phyloP scores from a whole-genome alignment of 64 coral and sea anemone genomes.

The Stichodactyla mertensii region DNA sequence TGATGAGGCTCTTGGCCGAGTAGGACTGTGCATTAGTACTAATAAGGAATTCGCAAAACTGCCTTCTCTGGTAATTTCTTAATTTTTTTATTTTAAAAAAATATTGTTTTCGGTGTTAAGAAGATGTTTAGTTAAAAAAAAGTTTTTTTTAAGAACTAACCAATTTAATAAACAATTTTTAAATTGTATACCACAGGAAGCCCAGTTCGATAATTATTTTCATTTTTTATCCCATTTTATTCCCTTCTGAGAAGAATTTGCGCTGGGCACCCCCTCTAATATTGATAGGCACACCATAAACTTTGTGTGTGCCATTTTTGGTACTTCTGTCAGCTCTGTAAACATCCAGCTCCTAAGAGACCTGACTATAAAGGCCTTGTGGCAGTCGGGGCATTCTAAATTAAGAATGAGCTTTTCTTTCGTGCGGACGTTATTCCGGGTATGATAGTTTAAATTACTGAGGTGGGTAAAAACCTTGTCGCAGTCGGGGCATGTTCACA shows the following conservation, averaged over 20 bases:
- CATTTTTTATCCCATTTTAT: conserved; percentile 39
- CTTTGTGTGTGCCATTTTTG: conserved; percentile 49
- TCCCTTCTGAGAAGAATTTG: too few species aligned
- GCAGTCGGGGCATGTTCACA: too few species aligned
- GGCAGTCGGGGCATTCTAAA: too few species aligned
- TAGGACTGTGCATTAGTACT: conserved; percentile 24
- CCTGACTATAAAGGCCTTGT: conserved; percentile 32
- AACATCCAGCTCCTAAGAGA: conserved; percentile 4
- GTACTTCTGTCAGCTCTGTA: conserved; percentile 30
- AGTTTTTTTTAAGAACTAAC: neutral
- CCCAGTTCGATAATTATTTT: conserved; percentile 30
- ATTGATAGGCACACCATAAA: conserved; percentile 39
- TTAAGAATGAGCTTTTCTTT: too few species aligned
- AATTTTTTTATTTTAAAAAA: neutral
- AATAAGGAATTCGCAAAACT: neutral
- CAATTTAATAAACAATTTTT: neutral
- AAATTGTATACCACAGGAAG: conserved; percentile 44
- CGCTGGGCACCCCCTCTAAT: conserved; percentile 41
- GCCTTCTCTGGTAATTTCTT: neutral
- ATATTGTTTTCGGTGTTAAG: too few species aligned
- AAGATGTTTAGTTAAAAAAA: neutral
- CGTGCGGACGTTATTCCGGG: too few species aligned
- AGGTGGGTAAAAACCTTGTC: too few species aligned
- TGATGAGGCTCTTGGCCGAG: conserved; percentile 5
- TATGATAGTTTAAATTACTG: too few species aligned